These are phyloP conservation scores for Hydraecia micacea DNA, from an alignment of 2,888 invertebrate species.

Conservation along the genomic window DNA sequence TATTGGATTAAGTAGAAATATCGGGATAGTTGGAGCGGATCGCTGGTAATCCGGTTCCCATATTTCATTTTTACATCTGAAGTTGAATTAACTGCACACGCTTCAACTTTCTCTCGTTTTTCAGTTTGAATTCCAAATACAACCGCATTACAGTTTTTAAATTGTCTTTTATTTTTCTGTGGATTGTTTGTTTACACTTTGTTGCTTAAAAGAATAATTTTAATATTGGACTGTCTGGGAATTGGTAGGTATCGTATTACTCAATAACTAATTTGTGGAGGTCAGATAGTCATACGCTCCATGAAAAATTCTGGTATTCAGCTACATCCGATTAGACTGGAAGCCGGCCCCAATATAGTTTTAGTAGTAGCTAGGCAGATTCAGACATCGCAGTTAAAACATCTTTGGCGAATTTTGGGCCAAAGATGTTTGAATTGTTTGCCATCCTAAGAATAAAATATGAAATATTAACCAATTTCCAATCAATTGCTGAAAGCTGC, in stretches of 20 bases:
- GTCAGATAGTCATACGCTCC: background rate
- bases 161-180: background rate
- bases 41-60: background rate
- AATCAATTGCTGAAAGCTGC: background rate
- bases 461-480: background rate
- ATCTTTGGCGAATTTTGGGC: too few relatives aligned
- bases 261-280: background rate
- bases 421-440: background rate
- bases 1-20: background rate
- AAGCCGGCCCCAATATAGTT: background rate
- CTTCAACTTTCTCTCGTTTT: conserved; percentile 3
- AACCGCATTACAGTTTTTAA: conserved; percentile 14
- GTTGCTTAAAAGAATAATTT: background rate
- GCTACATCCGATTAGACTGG: background rate
- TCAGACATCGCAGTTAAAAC: too few relatives aligned
- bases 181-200: background rate
- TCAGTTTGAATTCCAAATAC: conserved; percentile 18
- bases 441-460: background rate
- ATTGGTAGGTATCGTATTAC: background rate
- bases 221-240: background rate
- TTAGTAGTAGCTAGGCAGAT: background rate
- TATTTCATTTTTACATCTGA: conserved; percentile 30
- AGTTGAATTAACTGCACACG: conserved; percentile 12
- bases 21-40: background rate
- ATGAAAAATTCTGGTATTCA: background rate